Percentiles rank a stretch among this genome's conserved stretches.
These are phyloP conservation scores for Gymnobelideus leadbeateri DNA, from an alignment of 2,113 vertebrate species.

Conservation along the genomic window DNA sequence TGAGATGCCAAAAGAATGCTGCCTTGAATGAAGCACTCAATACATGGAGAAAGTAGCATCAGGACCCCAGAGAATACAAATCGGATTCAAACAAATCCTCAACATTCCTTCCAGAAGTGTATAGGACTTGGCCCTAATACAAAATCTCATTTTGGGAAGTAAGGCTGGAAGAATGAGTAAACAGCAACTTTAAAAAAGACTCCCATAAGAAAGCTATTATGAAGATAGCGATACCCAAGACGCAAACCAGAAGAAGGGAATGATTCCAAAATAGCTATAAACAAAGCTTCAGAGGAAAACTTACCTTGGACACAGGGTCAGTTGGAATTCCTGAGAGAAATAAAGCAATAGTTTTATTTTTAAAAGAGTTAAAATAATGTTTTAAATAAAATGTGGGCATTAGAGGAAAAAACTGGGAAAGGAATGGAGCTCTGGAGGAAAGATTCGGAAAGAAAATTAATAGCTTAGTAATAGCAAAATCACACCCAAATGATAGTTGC, in stretches of 20 bases:
- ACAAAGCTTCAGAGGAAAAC: neutral
- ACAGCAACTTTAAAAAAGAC: neutral
- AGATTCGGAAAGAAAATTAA: neutral
- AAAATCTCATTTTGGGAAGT: neutral
- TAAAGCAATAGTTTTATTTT: neutral
- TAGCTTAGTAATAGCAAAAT: neutral
- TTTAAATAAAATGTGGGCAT: neutral
- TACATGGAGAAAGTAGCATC: neutral
- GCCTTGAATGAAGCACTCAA: neutral
- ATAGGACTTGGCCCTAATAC: neutral
- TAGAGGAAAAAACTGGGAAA: neutral
- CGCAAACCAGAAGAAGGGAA: neutral
- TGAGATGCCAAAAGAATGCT: neutral
- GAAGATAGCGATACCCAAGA: neutral
- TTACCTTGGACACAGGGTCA: neutral
- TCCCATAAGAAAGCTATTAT: neutral
- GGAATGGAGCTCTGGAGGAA: neutral
- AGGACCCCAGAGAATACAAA: neutral
- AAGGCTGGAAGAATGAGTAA: neutral
- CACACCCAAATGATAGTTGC: neutral
- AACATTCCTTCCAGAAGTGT: neutral
- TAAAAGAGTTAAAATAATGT: neutral
- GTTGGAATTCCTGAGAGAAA: neutral
- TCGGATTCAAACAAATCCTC: neutral
- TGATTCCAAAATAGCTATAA: neutral